Percentiles rank a stretch among this genome's conserved stretches.
phyloP scores from a whole-genome alignment of 2,113 vertebrate genomes.

The Argyrosomus japonicus region DNA sequence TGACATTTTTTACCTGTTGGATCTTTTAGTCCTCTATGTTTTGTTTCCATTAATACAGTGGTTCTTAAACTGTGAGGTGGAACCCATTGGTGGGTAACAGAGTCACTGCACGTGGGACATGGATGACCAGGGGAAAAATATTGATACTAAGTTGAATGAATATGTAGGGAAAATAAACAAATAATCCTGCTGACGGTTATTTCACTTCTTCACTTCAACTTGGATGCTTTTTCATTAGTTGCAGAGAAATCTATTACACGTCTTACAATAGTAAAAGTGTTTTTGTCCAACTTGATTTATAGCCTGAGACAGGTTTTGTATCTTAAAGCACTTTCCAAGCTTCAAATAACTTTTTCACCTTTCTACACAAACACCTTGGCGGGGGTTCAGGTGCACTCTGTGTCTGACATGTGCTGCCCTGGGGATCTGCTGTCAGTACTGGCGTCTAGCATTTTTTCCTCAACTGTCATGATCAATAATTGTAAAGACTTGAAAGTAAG shows the following conservation, averaged over 20 bases:
- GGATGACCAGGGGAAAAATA: too few species aligned
- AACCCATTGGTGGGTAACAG: too few species aligned
- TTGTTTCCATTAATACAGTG: background rate
- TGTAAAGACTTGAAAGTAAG: slow-evolving; percentile 52
- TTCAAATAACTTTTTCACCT: slow-evolving; percentile 48
- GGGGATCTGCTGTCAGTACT: slow-evolving; percentile 61
- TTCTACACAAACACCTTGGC: slow-evolving; percentile 40
- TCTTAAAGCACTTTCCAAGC: slow-evolving; percentile 35
- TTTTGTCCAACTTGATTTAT: background rate
- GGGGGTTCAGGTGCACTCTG: slow-evolving; percentile 56
- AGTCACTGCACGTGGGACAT: too few species aligned
- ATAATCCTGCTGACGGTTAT: too few species aligned
- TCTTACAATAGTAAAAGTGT: background rate
- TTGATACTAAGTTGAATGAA: too few species aligned
- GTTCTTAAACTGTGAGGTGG: too few species aligned
- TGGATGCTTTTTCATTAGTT: too few species aligned
- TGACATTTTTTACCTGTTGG: too few species aligned
- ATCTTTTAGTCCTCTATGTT: background rate
- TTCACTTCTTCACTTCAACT: too few species aligned
- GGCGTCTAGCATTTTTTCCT: slow-evolving; percentile 32
- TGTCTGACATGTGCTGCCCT: slow-evolving; percentile 50
- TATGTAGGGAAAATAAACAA: too few species aligned
- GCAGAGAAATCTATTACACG: background rate
- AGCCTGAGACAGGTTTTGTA: slow-evolving; percentile 1
- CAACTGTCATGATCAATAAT: slow-evolving; percentile 66